A percentile compares a stretch with the other conserved stretches of the same genome.
Conservation (phyloP, 2,888 invertebrate species). For the Epiperipatus broadwayi region DNA sequence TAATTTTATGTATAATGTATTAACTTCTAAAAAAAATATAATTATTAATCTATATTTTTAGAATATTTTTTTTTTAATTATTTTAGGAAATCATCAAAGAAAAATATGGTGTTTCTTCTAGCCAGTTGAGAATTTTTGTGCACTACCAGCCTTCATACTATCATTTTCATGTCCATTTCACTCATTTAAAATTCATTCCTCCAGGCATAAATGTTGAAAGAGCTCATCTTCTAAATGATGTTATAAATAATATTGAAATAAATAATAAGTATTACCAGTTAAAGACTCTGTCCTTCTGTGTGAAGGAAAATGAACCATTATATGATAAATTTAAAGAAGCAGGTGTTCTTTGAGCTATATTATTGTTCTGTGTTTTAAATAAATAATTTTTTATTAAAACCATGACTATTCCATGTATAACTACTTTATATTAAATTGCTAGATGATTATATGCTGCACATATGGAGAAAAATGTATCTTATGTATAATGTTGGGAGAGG, state of each 20-base stretch:
- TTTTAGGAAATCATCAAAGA: conserved; percentile 48
- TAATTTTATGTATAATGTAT: too few species aligned
- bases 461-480: too few species aligned
- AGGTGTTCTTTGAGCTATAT: too few species aligned
- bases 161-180: conserved; percentile 86
- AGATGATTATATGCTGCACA: too few species aligned
- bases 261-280: conserved; percentile 61
- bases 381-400: too few species aligned
- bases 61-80: conserved; percentile 13
- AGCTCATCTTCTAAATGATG: conserved; percentile 64
- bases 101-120: conserved; percentile 47
- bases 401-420: too few species aligned
- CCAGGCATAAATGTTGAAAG: conserved; percentile 58
- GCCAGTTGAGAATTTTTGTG: conserved; percentile 55
- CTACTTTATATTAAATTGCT: too few species aligned
- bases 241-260: conserved; percentile 73
- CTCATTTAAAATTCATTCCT: conserved; percentile 45
- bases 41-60: too few species aligned
- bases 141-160: conserved; percentile 96
- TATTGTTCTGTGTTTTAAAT: too few species aligned
- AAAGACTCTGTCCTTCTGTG: conserved; percentile 55
- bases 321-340: too few species aligned
- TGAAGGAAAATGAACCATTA: conserved; percentile 53
- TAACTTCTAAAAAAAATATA: too few species aligned
- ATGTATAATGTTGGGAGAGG: too few species aligned